Percentiles rank a stretch among this genome's conserved stretches.
Evolutionary conservation across 2,113 vertebrate genomes (phyloP).

Genomic region (Lepisosteus osseus): DNA sequence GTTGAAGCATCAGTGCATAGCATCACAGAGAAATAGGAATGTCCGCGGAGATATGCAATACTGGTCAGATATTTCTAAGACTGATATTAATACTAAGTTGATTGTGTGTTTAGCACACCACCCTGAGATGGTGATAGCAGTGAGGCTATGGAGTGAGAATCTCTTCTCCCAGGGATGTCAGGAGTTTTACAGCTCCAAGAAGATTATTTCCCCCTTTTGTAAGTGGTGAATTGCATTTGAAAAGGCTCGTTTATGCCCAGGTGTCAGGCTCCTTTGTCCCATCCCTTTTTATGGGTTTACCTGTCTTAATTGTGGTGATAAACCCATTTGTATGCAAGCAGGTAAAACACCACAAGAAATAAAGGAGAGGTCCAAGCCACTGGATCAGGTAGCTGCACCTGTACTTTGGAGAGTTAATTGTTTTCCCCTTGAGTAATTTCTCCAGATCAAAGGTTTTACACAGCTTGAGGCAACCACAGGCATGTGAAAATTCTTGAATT

Average conservation of each 20-base stretch:
- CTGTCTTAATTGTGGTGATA: slow-evolving; percentile 55
- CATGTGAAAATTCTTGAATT: slow-evolving; percentile 54
- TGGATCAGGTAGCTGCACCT: slow-evolving; percentile 63
- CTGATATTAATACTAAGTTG: slow-evolving; percentile 22
- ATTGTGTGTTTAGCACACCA: slow-evolving; percentile 30
- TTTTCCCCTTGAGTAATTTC: slow-evolving; percentile 61
- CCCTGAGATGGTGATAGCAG: slow-evolving; percentile 36
- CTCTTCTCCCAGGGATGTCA: not conserved
- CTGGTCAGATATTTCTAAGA: slow-evolving; percentile 33
- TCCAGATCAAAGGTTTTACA: slow-evolving; percentile 61
- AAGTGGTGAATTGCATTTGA: slow-evolving; percentile 47
- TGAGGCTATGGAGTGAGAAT: slow-evolving; percentile 9
- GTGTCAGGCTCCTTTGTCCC: slow-evolving; percentile 42
- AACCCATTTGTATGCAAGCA: slow-evolving; percentile 49
- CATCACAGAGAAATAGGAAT: slow-evolving; percentile 52
- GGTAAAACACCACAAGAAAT: slow-evolving; percentile 35
- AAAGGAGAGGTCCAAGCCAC: slow-evolving; percentile 46
- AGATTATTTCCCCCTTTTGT: slow-evolving; percentile 43
- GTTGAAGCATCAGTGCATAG: slow-evolving; percentile 62
- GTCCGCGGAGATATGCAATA: slow-evolving; percentile 32
- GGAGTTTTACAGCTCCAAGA: slow-evolving; percentile 21
- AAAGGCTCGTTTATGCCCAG: slow-evolving; percentile 52
- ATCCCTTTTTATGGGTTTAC: slow-evolving; percentile 55
- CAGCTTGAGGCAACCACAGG: slow-evolving; percentile 63
- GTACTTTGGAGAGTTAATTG: slow-evolving; percentile 55